Evolutionary conservation across 2,888 invertebrate species (phyloP).

Genomic region (Hoplodrina ambigua): DNA sequence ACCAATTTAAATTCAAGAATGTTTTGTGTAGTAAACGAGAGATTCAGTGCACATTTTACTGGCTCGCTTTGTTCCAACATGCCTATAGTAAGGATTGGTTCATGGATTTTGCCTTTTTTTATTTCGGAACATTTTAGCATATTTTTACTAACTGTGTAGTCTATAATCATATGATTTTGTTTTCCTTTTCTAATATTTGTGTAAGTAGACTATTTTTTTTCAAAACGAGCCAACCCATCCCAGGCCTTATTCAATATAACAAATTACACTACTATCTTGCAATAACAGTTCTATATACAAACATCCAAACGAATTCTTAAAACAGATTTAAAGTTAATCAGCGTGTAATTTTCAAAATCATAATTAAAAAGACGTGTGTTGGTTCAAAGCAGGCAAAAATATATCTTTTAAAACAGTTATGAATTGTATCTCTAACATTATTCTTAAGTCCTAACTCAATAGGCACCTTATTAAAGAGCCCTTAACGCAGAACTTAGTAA

Average conservation of each 20-base stretch:
- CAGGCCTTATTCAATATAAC: too few relatives aligned
- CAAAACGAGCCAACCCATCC: too few relatives aligned
- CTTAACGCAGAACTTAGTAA: slow-evolving; percentile 15
- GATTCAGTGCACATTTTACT: slow-evolving; percentile 59
- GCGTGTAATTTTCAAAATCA: too few relatives aligned
- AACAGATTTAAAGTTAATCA: too few relatives aligned
- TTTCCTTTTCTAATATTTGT: slow-evolving; percentile 31
- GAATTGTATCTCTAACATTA: slow-evolving; percentile 12
- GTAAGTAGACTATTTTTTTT: neutral
- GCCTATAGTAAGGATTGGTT: slow-evolving; percentile 35
- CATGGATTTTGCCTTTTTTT: slow-evolving; percentile 33
- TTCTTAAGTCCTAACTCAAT: slow-evolving; percentile 28
- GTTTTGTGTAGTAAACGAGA: slow-evolving; percentile 49
- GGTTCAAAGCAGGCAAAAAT: neutral
- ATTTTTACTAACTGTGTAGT: slow-evolving; percentile 30
- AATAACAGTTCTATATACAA: too few relatives aligned
- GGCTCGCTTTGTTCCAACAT: slow-evolving; percentile 47
- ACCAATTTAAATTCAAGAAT: slow-evolving; percentile 70
- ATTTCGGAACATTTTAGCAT: slow-evolving; percentile 36
- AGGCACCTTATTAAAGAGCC: slow-evolving; percentile 13
- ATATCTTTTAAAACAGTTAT: slow-evolving; percentile 11
- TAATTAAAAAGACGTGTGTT: too few relatives aligned
- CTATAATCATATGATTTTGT: slow-evolving; percentile 25
- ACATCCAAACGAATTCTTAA: too few relatives aligned
- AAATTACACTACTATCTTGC: too few relatives aligned